These are phyloP conservation scores for Leptoclinus maculatus DNA, from an alignment of 2,797 vertebrate genomes.

Conservation along the genomic window DNA sequence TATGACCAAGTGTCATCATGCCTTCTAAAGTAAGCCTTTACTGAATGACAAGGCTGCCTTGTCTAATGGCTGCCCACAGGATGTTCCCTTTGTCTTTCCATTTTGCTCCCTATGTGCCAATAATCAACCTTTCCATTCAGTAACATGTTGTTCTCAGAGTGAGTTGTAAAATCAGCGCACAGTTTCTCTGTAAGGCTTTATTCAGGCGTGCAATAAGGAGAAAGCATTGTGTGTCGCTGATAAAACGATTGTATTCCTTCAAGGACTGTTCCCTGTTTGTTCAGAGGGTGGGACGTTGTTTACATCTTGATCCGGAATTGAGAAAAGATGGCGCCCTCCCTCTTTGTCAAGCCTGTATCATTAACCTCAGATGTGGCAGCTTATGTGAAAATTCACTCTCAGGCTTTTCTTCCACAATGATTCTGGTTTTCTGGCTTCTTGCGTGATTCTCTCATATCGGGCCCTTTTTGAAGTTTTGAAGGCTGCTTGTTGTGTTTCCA, in stretches of 20 bases:
- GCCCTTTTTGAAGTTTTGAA: slow-evolving; percentile 48
- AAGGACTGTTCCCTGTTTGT: slow-evolving; percentile 66
- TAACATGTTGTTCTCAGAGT: slow-evolving; percentile 50
- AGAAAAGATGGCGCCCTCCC: slow-evolving; percentile 63
- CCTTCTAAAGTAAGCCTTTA: slow-evolving; percentile 60
- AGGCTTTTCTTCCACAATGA: slow-evolving; percentile 43
- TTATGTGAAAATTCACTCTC: slow-evolving; percentile 34
- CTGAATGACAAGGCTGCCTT: slow-evolving; percentile 63
- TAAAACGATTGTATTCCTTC: slow-evolving; percentile 65
- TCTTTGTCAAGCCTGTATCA: slow-evolving; percentile 64
- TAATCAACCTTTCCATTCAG: slow-evolving; percentile 72
- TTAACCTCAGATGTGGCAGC: slow-evolving; percentile 74
- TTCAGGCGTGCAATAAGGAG: slow-evolving; percentile 55
- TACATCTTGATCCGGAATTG: slow-evolving; percentile 70
- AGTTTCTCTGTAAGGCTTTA: slow-evolving; percentile 10
- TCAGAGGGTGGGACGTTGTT: slow-evolving; percentile 68
- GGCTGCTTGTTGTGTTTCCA: slow-evolving; percentile 33
- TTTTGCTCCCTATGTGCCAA: slow-evolving; percentile 50
- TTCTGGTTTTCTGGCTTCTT: slow-evolving; percentile 43
- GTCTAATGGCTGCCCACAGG: slow-evolving; percentile 67
- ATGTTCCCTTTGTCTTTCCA: slow-evolving; percentile 76
- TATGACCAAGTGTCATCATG: slow-evolving; percentile 43
- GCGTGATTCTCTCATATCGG: slow-evolving; percentile 37
- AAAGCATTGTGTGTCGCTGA: slow-evolving; percentile 72
- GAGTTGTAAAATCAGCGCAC: slow-evolving; percentile 13